Base-by-base conservation (phyloP, 2,113 vertebrate genomes). In the Regulus satrapa region DNA sequence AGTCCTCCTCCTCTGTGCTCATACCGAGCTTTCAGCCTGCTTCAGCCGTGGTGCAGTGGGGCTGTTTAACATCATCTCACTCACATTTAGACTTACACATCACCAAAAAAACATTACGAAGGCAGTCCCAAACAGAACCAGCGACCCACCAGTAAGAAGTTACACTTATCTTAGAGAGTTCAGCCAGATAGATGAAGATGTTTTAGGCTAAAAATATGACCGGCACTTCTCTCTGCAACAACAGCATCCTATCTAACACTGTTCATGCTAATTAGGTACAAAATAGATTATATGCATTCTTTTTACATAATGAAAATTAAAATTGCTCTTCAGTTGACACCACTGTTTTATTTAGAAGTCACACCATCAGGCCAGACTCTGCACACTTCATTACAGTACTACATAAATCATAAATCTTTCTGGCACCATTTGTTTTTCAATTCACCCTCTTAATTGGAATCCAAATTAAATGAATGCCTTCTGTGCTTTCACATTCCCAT, bases 381-480 rank as follows among this genome's bases (percentile, higher is more conserved):
- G 54, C 20, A 9, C 34, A 79, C 54, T 75, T 82, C 34, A 38
- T 62, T 67, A 51, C 1, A 4, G 34, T 54, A n/a, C 54, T 62
- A 54, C 48, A 79, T 4, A 74, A 5, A 83, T 11, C 56, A 73
- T 36, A 84, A 68, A 77, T 75, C 73, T 84, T 83, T 56, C 48
- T 40, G 41, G 76, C 6, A 71, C 2, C 1, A 6, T 41, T 84
- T 90, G 84, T 86, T 86, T 91, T 76, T 74, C 67, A 69, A 74
- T 73, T 79, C 51, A 68, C 43, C 28, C 43, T 88, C 92, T 85
- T 85, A 85, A 95, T 94, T 56, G 77, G 63, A 90, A 92, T 48
- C 21, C 55, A 85, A 90, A 92, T 88, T 88, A 94, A 94, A 95
- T 45, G 3, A 77, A 84, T 67, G 86, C 61, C 48, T 89, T 87